Conservation (phyloP, 2,888 invertebrate genomes). For the Drosophila nr. fundita region DNA sequence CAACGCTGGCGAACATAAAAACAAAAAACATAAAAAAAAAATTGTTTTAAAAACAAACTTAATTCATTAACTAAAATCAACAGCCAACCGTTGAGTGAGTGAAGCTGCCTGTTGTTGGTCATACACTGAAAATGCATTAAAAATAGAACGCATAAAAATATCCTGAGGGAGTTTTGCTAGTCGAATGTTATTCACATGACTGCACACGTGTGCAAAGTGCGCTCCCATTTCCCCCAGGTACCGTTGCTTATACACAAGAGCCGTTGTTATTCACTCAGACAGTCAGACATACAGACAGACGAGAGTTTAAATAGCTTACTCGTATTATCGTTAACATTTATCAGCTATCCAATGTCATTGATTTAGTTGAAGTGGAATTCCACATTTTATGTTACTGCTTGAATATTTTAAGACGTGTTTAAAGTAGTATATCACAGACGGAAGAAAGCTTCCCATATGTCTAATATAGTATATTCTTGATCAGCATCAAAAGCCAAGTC, state of each 20-base stretch:
- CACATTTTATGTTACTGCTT: background rate
- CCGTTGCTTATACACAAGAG: background rate
- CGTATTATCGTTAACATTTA: constrained; percentile 2
- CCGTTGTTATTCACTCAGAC: background rate
- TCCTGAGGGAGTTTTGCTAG: constrained; percentile 9
- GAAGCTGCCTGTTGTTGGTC: constrained; percentile 24
- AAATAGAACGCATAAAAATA: constrained; percentile 7
- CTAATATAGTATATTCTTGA: background rate
- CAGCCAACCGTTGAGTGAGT: constrained; percentile 20
- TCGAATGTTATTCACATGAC: constrained; percentile 23
- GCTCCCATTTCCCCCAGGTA: constrained; percentile 9
- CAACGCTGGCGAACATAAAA: background rate
- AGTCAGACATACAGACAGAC: constrained; percentile 1
- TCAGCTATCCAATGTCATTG: background rate
- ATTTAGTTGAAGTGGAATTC: background rate
- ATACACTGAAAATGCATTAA: constrained; percentile 65
- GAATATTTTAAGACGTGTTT: background rate
- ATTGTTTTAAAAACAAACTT: constrained; percentile 56
- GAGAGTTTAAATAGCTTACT: constrained; percentile 9
- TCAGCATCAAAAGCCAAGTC: too few species aligned
- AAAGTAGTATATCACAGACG: background rate
- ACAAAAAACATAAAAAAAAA: constrained; percentile 5
- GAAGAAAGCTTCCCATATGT: background rate
- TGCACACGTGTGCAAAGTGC: constrained; percentile 34
- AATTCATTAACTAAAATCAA: constrained; percentile 72